A percentile compares a stretch with the other conserved stretches of the same genome.
These are phyloP conservation scores for Gallinago solitaria DNA, from an alignment of 2,797 vertebrate species.

Conservation along the genomic window DNA sequence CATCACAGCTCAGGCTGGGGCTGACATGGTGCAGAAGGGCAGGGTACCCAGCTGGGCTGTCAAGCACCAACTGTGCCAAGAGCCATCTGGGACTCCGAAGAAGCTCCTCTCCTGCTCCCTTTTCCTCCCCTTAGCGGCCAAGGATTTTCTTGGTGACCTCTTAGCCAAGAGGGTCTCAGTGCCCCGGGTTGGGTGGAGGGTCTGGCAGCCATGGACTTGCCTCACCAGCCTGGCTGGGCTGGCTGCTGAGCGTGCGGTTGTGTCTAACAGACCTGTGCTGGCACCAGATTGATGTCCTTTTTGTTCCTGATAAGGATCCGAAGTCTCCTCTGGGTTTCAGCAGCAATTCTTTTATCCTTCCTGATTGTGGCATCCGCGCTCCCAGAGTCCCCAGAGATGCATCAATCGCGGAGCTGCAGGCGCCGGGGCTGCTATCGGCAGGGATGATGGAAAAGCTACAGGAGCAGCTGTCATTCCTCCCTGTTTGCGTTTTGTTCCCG, in stretches of 20 bases:
- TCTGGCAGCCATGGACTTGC: accelerated
- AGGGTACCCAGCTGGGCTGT: background rate
- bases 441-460: conserved; percentile 72
- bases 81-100: background rate
- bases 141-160: background rate
- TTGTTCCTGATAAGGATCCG: conserved; percentile 71
- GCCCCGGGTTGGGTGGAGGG: background rate
- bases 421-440: conserved; percentile 51
- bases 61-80: background rate
- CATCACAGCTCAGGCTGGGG: background rate
- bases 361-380: conserved; percentile 55
- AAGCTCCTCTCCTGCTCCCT: background rate
- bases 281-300: conserved; percentile 67
- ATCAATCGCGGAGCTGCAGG: conserved; percentile 62
- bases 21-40: background rate
- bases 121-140: background rate
- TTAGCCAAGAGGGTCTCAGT: background rate
- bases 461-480: conserved; percentile 71
- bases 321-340: conserved; percentile 64
- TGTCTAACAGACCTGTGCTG: background rate
- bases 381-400: conserved; percentile 29
- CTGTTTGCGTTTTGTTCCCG: conserved; percentile 62
- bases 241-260: background rate
- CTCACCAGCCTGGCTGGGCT: background rate
- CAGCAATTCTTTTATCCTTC: conserved; percentile 68